Evolutionary conservation across 2,113 vertebrate genomes (phyloP), one percentile per base, ranked within the genome.

Genomic region (Calyptommatus sinebrachiatus): DNA sequence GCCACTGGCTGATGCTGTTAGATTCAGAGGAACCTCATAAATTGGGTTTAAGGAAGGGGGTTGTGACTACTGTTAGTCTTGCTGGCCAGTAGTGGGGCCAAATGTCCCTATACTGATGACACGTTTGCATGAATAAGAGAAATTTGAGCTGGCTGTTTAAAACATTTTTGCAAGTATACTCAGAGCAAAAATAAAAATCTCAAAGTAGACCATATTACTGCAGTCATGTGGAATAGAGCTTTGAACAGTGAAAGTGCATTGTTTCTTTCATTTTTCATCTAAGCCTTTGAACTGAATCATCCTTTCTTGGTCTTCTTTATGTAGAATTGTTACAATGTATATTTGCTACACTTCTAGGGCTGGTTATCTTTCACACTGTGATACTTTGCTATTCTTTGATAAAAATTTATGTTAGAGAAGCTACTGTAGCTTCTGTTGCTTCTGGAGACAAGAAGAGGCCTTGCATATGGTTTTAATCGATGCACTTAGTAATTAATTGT

Each of bases 401-500:
- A 9, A n/a, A 41, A 50, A 65, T 70, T n/a, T 79, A 18, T 31
- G 71, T 61, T 61, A 68, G 35, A 41, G 35, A 41, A 41, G 35
- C 3, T 41, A 4, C 35, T 41, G 35, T 41, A 53, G 31, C 61
- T 71, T 16, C 67, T 24, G 26, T 31, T 48, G 7, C 24, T n/a
- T 45, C 29, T 53, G 26, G 29, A 48, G 24, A 60, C 8, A 66
- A 57, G 31, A 18, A 53, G 8, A 71, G 20, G 26, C 50, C 18
- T 46, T 68, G 61, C 60, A 76, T 26, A 65, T 68, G 10, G 35
- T 3, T 83, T 20, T 85, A 35, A 31, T 1, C 35, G 10, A 61
- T 76, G n/a, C 69, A 66, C 76, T 16, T 50, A 76, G 16, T 84
- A 74, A 63, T 21, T 8, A 28, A n/a, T 84, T 60, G 18, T 70